These are phyloP conservation scores for Toxotes chatareus DNA, from an alignment of 2,113 vertebrate genomes.

Conservation along the genomic window DNA sequence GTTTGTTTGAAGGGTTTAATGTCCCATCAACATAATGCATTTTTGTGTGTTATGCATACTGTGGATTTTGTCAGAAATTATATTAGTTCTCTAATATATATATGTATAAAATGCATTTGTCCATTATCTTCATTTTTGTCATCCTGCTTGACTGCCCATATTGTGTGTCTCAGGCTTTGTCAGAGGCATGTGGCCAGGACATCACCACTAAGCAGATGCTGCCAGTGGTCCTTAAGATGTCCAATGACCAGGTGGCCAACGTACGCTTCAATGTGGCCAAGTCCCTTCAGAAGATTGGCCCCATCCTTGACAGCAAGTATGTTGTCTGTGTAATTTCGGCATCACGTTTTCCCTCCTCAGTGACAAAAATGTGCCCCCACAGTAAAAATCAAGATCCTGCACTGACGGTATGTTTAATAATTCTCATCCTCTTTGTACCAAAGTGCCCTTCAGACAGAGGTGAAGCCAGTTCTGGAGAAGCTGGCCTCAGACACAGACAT, in stretches of 20 bases:
- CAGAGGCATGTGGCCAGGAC: slow-evolving; percentile 91
- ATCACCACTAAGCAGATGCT: slow-evolving; percentile 95
- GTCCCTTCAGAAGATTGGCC: slow-evolving; percentile 93
- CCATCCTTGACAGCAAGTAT: slow-evolving; percentile 88
- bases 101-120: no score
- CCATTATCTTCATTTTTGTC: not conserved
- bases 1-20: not conserved
- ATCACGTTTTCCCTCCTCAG: not conserved
- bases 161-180: slow-evolving; percentile 83
- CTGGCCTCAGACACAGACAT: slow-evolving; percentile 90
- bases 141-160: not conserved
- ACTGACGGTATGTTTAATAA: not conserved
- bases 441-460: slow-evolving; percentile 90
- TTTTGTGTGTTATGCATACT: not conserved
- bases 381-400: not conserved
- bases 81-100: not conserved
- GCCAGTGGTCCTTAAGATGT: slow-evolving; percentile 92
- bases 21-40: not conserved
- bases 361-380: not conserved
- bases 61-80: not conserved
- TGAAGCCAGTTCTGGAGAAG: slow-evolving; percentile 91
- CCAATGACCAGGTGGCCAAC: slow-evolving; percentile 93
- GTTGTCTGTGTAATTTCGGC: slow-evolving; percentile 5
- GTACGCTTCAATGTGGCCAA: slow-evolving; percentile 95
- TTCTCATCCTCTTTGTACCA: slow-evolving; percentile 17